Percentiles rank a stretch among this genome's conserved stretches.
These are phyloP conservation scores for Drosophila athabasca DNA, from an alignment of 1,140 invertebrate species.

Conservation along the genomic window DNA sequence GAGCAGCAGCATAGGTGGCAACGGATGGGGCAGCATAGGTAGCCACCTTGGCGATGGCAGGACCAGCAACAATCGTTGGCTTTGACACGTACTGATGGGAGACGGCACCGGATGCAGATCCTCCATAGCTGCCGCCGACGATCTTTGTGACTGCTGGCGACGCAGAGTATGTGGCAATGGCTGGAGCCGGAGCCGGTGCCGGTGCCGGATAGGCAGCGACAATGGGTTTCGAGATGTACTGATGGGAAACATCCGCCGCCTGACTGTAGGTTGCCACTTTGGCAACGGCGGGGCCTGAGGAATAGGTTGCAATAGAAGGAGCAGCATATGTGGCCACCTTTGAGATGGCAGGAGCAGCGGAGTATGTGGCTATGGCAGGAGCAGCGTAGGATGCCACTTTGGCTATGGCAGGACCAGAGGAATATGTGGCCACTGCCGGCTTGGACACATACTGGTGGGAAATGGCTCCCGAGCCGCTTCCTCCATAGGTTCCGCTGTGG, in stretches of 20 bases:
- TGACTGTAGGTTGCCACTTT: background rate
- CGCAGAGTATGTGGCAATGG: conserved; percentile 34
- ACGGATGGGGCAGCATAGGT: conserved; percentile 37
- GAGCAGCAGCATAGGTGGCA: conserved; percentile 27
- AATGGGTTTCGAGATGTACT: conserved; percentile 61
- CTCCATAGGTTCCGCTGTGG: background rate
- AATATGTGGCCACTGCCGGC: conserved; percentile 37
- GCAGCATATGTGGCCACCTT: conserved; percentile 39
- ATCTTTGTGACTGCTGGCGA: conserved; percentile 46
- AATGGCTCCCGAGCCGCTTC: conserved; percentile 41
- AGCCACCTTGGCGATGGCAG: conserved; percentile 38
- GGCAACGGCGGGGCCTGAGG: conserved; percentile 5
- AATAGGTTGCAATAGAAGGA: conserved; percentile 9
- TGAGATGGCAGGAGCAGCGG: conserved; percentile 28
- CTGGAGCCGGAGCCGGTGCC: conserved; percentile 40
- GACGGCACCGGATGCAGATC: conserved; percentile 48
- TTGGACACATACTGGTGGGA: conserved; percentile 62
- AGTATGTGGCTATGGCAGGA: conserved; percentile 39
- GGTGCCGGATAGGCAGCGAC: conserved; percentile 33
- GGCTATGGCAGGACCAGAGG: conserved; percentile 51
- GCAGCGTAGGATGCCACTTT: conserved; percentile 27
- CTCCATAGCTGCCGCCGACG: conserved; percentile 39
- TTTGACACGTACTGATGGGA: conserved; percentile 75
- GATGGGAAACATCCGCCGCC: conserved; percentile 52
- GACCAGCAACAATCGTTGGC: conserved; percentile 50